These are phyloP conservation scores for Archilochus colubris DNA, from an alignment of 2,113 vertebrate species.

Conservation along the genomic window DNA sequence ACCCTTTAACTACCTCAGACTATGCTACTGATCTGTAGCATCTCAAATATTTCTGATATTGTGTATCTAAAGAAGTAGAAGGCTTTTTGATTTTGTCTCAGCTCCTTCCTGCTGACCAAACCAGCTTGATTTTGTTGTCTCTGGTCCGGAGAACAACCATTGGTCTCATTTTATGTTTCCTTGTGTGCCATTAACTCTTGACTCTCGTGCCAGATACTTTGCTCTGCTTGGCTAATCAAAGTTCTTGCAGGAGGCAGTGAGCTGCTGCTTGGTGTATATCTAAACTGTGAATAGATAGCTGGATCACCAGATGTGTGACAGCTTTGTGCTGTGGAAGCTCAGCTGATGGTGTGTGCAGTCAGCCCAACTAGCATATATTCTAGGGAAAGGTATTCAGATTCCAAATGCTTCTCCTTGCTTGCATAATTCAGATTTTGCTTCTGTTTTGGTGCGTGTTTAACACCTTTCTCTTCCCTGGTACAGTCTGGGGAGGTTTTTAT, in stretches of 20 bases:
- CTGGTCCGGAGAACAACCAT: not conserved
- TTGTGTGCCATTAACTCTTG: not conserved
- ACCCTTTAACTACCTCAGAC: not conserved
- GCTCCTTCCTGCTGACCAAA: not conserved
- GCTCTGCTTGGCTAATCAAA: not conserved
- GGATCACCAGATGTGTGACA: not conserved
- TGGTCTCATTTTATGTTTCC: not conserved
- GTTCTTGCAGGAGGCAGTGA: not conserved
- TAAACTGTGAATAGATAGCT: not conserved
- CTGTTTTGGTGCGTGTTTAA: not conserved
- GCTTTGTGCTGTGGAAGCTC: conserved; percentile 14
- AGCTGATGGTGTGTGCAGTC: not conserved
- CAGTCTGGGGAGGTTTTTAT: not conserved
- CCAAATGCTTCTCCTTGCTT: not conserved
- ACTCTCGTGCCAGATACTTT: not conserved
- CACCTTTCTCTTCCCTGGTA: not conserved
- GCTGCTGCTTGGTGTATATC: not conserved
- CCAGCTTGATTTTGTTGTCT: not conserved
- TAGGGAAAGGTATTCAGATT: not conserved
- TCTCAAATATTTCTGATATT: not conserved
- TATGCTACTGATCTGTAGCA: not conserved
- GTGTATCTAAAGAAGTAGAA: not conserved
- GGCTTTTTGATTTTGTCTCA: not conserved
- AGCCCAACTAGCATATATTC: not conserved
- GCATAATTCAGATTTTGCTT: not conserved